Conservation (phyloP, 35 echinoderm and acorn worm species). For the Hemicentrotus pulcherrimus region DNA sequence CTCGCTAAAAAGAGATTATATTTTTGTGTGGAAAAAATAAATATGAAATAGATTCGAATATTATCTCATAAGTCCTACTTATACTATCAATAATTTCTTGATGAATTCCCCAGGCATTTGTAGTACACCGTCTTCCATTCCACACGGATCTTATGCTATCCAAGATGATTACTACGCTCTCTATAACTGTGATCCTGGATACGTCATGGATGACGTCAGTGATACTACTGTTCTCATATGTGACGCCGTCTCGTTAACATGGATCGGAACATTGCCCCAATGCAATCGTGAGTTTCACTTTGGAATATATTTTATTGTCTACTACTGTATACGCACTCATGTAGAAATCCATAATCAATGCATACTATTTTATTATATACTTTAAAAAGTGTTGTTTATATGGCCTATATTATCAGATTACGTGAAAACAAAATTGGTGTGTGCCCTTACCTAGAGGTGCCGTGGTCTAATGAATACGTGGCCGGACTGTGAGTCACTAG, state of each 20-base stretch:
- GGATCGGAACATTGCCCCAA: not conserved
- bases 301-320: not conserved
- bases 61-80: not conserved
- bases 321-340: not conserved
- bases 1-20: no score
- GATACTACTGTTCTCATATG: conserved; percentile 16
- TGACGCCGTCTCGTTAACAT: not conserved
- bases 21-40: no score
- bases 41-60: not conserved
- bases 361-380: not conserved
- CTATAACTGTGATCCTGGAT: not conserved
- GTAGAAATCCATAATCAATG: not conserved
- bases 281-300: conserved; percentile 16
- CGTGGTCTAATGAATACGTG: no score
- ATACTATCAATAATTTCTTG: not conserved
- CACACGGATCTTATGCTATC: not conserved
- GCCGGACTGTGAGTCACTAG: no score
- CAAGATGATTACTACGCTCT: conserved; percentile 25
- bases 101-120: not conserved
- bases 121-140: not conserved
- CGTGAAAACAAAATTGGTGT: no score
- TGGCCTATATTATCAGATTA: not conserved
- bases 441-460: no score
- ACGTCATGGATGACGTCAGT: conserved; percentile 40
- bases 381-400: not conserved